Percentiles rank a stretch among this genome's conserved stretches.
Evolutionary conservation across 2,797 vertebrate genomes (phyloP).

Genomic region (Meriones psammophilus): DNA sequence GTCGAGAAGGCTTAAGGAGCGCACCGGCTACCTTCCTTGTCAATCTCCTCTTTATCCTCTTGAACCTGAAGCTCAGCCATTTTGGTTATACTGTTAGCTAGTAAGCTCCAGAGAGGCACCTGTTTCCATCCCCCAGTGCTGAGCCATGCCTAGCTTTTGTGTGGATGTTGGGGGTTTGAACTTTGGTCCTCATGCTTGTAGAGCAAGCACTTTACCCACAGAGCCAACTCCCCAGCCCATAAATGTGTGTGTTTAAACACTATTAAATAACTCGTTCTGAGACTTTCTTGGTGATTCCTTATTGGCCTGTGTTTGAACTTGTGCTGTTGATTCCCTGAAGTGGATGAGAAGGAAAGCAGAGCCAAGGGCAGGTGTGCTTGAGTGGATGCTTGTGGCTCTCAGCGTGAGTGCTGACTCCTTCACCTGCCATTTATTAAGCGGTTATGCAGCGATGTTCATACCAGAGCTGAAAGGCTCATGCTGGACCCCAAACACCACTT

Average conservation of each 20-base stretch:
- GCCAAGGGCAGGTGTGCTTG: not conserved
- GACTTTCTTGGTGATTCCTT: not conserved
- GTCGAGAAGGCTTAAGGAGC: not conserved
- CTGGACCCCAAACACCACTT: not conserved
- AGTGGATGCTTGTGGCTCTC: not conserved
- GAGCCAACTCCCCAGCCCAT: not conserved
- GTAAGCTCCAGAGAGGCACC: not conserved
- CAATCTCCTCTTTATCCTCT: not conserved
- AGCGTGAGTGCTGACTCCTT: not conserved
- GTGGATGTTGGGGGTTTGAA: not conserved
- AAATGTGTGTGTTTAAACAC: not conserved
- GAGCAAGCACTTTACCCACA: not conserved
- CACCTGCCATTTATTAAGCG: slow-evolving; percentile 23
- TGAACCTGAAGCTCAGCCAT: not conserved
- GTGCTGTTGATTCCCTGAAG: not conserved
- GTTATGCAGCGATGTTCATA: not conserved
- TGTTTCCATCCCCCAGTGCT: not conserved
- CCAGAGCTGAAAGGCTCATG: not conserved
- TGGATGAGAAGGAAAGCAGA: not conserved
- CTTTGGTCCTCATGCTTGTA: not conserved
- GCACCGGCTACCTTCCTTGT: not conserved
- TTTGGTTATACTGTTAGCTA: not conserved
- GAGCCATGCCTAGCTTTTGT: not conserved
- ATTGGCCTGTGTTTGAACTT: not conserved
- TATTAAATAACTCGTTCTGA: not conserved